Conservation (phyloP, 2,113 vertebrate species). For the Sakesphorus luctuosus region DNA sequence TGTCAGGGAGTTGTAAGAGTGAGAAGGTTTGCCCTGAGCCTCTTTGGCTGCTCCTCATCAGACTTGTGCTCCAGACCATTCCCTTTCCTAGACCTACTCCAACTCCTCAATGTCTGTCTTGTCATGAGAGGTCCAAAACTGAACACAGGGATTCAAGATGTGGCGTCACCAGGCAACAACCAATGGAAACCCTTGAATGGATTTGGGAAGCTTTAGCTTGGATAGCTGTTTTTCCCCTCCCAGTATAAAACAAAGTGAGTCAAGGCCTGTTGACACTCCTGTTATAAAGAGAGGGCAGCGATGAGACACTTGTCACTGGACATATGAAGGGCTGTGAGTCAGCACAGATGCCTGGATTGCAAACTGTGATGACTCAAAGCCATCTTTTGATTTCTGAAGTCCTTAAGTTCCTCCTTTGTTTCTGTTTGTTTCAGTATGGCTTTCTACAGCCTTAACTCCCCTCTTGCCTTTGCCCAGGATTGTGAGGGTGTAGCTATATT, state of each 20-base stretch:
- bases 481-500: neutral
- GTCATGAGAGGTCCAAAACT: neutral
- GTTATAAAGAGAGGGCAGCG: neutral
- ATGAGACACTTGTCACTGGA: neutral
- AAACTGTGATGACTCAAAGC: neutral
- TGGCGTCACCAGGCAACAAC: neutral
- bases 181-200: neutral
- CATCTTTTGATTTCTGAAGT: neutral
- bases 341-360: neutral
- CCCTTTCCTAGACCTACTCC: neutral
- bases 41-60: neutral
- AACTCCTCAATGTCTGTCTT: neutral
- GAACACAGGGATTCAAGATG: neutral
- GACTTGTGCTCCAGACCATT: neutral
- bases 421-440: neutral
- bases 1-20: neutral
- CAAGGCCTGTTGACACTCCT: neutral
- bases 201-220: neutral
- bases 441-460: neutral
- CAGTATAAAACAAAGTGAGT: neutral
- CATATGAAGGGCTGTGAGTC: rapidly evolving
- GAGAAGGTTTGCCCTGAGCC: rapidly evolving
- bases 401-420: neutral
- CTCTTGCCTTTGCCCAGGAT: neutral
- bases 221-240: neutral